Percentiles rank a stretch among this genome's conserved stretches.
phyloP scores from a whole-genome alignment of 2,888 invertebrate species.

The Mactromeris polynyma region DNA sequence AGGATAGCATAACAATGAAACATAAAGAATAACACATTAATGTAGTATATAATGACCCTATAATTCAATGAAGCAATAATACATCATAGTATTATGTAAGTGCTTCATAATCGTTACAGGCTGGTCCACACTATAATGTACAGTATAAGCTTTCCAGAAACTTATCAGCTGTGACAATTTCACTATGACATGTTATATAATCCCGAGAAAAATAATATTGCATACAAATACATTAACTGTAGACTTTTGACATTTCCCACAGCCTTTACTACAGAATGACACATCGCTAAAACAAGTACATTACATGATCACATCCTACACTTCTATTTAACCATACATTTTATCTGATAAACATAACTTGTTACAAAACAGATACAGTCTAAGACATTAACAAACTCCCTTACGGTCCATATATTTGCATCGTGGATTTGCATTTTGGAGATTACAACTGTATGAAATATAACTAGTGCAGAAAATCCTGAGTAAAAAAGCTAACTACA shows the following conservation, averaged over 20 bases:
- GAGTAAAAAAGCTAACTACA: no score
- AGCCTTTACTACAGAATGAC: background rate
- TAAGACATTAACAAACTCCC: no score
- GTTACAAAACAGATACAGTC: background rate
- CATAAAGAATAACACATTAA: no score
- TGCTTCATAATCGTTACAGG: background rate
- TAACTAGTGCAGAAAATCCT: no score
- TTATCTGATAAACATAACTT: background rate
- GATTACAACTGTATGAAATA: no score
- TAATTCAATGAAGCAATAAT: no score
- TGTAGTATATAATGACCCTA: no score
- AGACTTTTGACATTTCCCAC: background rate
- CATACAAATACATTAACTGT: background rate
- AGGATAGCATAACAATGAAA: no score
- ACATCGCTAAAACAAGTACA: background rate
- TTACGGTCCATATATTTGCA: no score
- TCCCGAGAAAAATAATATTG: background rate
- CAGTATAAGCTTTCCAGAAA: background rate
- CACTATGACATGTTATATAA: background rate
- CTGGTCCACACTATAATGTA: background rate
- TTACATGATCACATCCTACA: background rate
- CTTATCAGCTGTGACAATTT: background rate
- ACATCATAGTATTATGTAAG: no score
- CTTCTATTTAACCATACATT: background rate
- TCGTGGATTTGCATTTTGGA: no score